Base-by-base conservation (phyloP, 2,797 vertebrate species). In the Champsocephalus gunnari region DNA sequence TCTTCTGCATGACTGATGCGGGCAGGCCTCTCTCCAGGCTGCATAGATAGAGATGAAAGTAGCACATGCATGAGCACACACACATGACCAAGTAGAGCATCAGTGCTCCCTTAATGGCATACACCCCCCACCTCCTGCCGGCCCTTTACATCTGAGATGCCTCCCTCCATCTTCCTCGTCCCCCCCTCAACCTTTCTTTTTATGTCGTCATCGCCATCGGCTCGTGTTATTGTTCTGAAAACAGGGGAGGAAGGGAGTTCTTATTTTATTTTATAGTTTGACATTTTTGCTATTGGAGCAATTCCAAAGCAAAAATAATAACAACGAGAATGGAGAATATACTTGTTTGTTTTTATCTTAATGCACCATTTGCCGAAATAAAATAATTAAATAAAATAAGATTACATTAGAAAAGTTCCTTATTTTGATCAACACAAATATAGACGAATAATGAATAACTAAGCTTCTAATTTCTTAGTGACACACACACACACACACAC, bases 1-100 rank as follows among this genome's bases (percentile, higher is more conserved):
- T 85, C 81, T 81, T 70, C 70, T 57, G 77, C 75, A 66, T 83
- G 75, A 83, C 78, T 88, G 77, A 88, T 86, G 73, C 4, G 9
- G 64, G 79, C 55, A 68, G 55, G 66, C 68, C 72, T 80, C 83
- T 80, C 83, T 71, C 59, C 63, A 77, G 82, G 81, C 76, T 75
- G 56, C 61, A 48, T 58, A 61, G 80, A 86, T 67, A 86, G 57
- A 77, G 77, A 89, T 75, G 74, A 81, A 79, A 43, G 81, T 71
- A 59, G 62, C 28, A 48, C 70, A 61, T 75, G 69, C 79, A 9
- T 71, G 41, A 76, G 44, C 28, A 28, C 28, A 28, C 28, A 28
- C 28, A 28, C 28, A 28, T 32, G 9, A 49, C 55, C 48, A 58
- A 57, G 62, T 21, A 54, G 62, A 58, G 50, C 63, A 68, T 38